Base-by-base conservation (phyloP, 2,888 invertebrate species). In the Strigamia crassipes region DNA sequence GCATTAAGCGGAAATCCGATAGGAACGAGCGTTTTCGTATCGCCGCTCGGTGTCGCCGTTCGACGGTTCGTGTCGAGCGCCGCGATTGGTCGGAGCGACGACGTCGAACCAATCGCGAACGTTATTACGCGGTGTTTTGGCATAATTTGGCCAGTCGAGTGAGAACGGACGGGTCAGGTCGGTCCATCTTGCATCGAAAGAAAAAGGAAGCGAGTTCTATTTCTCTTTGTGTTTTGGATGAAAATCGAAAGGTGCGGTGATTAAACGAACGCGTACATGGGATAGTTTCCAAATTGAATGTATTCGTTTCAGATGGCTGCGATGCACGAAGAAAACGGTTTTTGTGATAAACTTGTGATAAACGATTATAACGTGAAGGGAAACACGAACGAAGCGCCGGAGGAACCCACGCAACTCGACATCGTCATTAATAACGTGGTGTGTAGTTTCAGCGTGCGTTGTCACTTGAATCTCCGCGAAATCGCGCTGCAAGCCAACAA, bases 361-460 rank as follows among this genome's bases (percentile, higher is more conserved):
- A 18, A 51, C 51, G 51, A 51, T 51, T 51, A 73, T 27, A 73
- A 31, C 31, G 73, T 73, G 73, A 73, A 27, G 10, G 15, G 31
- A 23, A 27, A 73, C 31, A 27, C 23, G 27, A 73, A 73, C n/a
- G 18, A 73, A 73, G 27, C 27, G n/a, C 18, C 18, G 18, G 81
- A 81, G 21, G 81, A 81, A 21, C 83, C 80, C 15, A 80, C 82
- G 81, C 78, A 80, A 42, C 42, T 97, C 88, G 97, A 97, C 89
- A 97, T 98, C 88, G 93, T 94, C 87, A 96, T 98, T 89, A 97
- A 96, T 90, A 99, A 99, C 91, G 97, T 97, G 85, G 97, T 97
- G 88, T 96, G 96, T 90, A 95, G 94, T 91, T 96, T 98, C 91
- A 96, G 94, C 91, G 96, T 97, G 84, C 92, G 96, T 88, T 99